Conservation (phyloP, 1,140 invertebrate genomes). For the Ceratitis capitata region DNA sequence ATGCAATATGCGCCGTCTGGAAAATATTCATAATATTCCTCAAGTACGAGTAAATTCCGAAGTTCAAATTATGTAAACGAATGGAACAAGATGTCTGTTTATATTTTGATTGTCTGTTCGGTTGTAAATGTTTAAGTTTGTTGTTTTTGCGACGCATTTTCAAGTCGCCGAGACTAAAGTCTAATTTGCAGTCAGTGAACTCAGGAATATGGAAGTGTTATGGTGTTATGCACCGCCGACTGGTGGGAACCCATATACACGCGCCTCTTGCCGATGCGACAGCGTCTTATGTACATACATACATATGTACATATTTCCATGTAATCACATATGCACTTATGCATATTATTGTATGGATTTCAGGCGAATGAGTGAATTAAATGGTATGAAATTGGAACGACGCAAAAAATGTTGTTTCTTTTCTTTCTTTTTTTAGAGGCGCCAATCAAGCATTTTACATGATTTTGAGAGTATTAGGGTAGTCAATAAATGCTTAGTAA, state of each 20-base stretch:
- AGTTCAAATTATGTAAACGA: background rate
- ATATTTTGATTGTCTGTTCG: background rate
- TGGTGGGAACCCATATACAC: background rate
- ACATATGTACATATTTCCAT: background rate
- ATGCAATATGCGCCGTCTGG: background rate
- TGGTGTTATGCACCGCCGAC: background rate
- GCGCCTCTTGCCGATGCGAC: too few relatives aligned
- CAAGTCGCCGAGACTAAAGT: background rate
- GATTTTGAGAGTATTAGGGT: too few relatives aligned
- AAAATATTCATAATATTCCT: background rate
- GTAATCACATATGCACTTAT: background rate
- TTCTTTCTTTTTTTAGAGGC: background rate
- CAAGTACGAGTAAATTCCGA: background rate
- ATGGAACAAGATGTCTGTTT: background rate
- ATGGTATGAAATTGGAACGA: background rate
- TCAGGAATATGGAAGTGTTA: background rate
- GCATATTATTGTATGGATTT: background rate
- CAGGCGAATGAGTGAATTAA: background rate
- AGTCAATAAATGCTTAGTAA: too few relatives aligned
- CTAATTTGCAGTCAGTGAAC: slow-evolving; percentile 3
- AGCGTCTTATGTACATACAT: background rate
- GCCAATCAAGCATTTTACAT: background rate
- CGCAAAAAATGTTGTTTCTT: background rate
- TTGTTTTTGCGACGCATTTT: background rate
- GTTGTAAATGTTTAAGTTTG: background rate